Percentiles rank a stretch among this genome's conserved stretches.
Conservation (phyloP, 2,113 vertebrate species). For the Halcyon senegalensis region DNA sequence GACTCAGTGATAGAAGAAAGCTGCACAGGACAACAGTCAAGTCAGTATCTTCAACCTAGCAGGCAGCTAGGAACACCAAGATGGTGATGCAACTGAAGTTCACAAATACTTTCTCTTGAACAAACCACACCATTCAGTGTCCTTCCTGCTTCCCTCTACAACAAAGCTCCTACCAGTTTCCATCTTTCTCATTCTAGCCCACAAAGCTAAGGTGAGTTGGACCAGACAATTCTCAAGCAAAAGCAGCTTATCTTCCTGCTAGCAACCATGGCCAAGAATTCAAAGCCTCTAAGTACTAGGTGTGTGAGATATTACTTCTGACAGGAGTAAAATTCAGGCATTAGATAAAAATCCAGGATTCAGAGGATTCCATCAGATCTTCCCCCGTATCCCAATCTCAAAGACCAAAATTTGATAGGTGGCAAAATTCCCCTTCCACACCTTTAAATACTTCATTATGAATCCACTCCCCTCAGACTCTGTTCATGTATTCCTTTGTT, state of each 20-base stretch:
- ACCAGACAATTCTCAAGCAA: neutral
- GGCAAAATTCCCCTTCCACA: neutral
- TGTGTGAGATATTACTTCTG: neutral
- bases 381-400: neutral
- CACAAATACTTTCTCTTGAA: neutral
- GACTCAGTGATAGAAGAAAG: neutral
- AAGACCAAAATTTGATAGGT: neutral
- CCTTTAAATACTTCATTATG: neutral
- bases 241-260: neutral
- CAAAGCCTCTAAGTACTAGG: neutral
- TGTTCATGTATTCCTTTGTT: neutral
- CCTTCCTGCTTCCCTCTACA: neutral
- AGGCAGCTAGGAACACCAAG: neutral
- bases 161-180: neutral
- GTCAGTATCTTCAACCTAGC: neutral
- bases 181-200: neutral
- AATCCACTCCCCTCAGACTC: neutral
- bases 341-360: neutral
- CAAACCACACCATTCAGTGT: neutral
- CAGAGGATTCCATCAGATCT: neutral
- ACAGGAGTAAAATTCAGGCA: neutral
- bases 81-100: neutral
- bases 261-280: neutral
- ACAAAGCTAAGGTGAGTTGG: neutral
- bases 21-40: neutral